Evolutionary conservation across 2,797 vertebrate species (phyloP).

Genomic region (Semaprochilodus insignis): DNA sequence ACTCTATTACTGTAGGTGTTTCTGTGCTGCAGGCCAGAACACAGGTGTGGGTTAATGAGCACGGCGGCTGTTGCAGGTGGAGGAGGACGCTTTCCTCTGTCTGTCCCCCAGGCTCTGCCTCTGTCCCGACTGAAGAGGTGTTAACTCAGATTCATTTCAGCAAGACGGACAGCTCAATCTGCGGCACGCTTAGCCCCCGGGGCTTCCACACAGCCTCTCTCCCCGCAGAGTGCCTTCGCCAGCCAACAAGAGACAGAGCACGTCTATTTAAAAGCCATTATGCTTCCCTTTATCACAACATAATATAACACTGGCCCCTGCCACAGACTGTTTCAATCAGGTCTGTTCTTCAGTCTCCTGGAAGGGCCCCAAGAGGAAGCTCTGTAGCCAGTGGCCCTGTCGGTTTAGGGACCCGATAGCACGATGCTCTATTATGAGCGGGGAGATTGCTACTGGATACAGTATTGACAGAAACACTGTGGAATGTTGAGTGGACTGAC

Average conservation of each 20-base stretch:
- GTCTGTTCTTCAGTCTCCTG: slow-evolving; percentile 51
- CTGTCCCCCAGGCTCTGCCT: slow-evolving; percentile 72
- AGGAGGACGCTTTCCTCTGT: slow-evolving; percentile 74
- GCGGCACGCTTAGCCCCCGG: slow-evolving; percentile 80
- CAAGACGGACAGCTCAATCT: slow-evolving; percentile 89
- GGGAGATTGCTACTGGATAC: slow-evolving; percentile 50
- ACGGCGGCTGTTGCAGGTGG: slow-evolving; percentile 62
- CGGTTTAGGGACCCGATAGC: slow-evolving; percentile 53
- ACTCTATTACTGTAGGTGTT: slow-evolving; percentile 8
- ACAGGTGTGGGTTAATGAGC: slow-evolving; percentile 60
- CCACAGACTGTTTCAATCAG: slow-evolving; percentile 68
- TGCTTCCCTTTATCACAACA: slow-evolving; percentile 86
- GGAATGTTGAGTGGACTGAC: slow-evolving; percentile 28
- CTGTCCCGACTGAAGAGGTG: slow-evolving; percentile 74
- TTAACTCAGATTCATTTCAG: slow-evolving; percentile 86
- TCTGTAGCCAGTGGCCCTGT: slow-evolving; percentile 55
- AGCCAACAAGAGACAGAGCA: slow-evolving; percentile 55
- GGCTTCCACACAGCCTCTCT: slow-evolving; percentile 63
- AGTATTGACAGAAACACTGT: slow-evolving; percentile 50
- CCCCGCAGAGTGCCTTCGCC: slow-evolving; percentile 28
- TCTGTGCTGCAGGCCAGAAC: slow-evolving; percentile 19
- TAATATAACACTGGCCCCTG: slow-evolving; percentile 78
- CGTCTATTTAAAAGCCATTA: slow-evolving; percentile 90
- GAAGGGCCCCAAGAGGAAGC: slow-evolving; percentile 46
- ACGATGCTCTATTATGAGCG: slow-evolving; percentile 47